Evolutionary conservation across 2,888 invertebrate genomes (phyloP), one percentile per base, ranked within the genome.

Genomic region (Pecten maximus): DNA sequence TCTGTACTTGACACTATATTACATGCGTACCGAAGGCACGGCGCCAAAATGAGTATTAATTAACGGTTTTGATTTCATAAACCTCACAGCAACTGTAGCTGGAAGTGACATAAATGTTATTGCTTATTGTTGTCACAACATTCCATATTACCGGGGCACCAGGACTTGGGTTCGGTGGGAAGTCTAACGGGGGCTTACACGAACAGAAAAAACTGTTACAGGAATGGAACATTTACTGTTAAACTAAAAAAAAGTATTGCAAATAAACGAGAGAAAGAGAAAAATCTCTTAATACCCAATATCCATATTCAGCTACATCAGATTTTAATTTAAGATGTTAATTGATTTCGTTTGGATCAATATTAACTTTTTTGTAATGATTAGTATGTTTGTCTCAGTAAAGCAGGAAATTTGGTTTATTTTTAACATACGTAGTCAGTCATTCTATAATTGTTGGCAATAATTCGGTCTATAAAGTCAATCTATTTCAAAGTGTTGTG

Each of bases 51-150:
- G 54, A 28, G 87, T 74, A 50, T 91, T 89, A 89, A 91, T 91
- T 91, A 91, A 89, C 87, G 40, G 91, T 91, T 89, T 89, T 87
- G 91, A 89, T 91, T 91, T 91, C 91, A 91, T 91, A 91, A 91
- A 91, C 88, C 89, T 91, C 91, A 28, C 87, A 60, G 87, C 40
- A 74, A 40, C 86, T 39, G 8, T 74, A 40, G 23, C 91, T 91
- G 91, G 28, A 88, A 50, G n/a, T 91, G 91, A 91, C 91, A 89
- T 86, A 88, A 88, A 91, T 91, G 87, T 89, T 91, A 89, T 91
- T 91, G 86, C 87, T 40, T 50, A 90, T 90, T 90, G 90, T 90
- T 40, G n/a, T 48, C 40, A 40, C 86, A 15, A 40, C 50, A 74
- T 74, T 74, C 74, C 74, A 15, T 74, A 8, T 35, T 74, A 74